These are phyloP conservation scores for Lepidurus arcticus DNA, from an alignment of 1,140 invertebrate genomes.

Conservation along the genomic window DNA sequence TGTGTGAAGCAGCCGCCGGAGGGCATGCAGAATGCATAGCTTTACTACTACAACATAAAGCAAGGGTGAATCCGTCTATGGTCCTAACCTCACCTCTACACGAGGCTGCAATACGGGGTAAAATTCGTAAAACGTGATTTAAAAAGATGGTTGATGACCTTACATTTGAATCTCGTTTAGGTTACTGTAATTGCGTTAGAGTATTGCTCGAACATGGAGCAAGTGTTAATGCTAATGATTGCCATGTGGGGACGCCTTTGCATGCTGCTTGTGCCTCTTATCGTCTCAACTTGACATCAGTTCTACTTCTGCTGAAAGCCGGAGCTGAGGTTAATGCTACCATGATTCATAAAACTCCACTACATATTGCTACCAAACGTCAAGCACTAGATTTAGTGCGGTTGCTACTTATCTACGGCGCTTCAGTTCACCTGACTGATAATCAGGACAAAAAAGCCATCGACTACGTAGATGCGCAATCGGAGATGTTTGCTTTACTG, in stretches of 20 bases:
- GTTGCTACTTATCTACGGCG: conserved; percentile 31
- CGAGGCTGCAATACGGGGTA: conserved; percentile 32
- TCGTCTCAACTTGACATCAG: conserved; percentile 28
- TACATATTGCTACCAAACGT: conserved; percentile 30
- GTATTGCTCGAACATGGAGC: conserved; percentile 30
- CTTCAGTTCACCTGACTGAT: conserved; percentile 27
- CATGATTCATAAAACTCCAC: conserved; percentile 30
- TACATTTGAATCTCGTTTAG: conserved; percentile 12
- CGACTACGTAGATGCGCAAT: conserved; percentile 16
- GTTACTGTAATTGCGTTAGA: conserved; percentile 26
- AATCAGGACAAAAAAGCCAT: conserved; percentile 24
- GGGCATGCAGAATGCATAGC: conserved; percentile 21
- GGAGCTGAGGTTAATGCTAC: conserved; percentile 32
- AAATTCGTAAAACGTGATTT: neutral
- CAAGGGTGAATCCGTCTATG: conserved; percentile 29
- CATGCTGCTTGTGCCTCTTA: conserved; percentile 33
- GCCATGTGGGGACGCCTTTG: conserved; percentile 32
- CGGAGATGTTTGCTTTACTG: neutral
- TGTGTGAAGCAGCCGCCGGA: conserved; percentile 28
- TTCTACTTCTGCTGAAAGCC: conserved; percentile 27
- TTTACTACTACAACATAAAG: conserved; percentile 25
- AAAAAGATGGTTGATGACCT: neutral
- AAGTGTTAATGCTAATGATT: conserved; percentile 29
- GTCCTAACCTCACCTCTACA: conserved; percentile 30
- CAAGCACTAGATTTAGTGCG: conserved; percentile 25